Evolutionary conservation across 2,797 vertebrate genomes (phyloP).

Genomic region (Galagoides demidoff): DNA sequence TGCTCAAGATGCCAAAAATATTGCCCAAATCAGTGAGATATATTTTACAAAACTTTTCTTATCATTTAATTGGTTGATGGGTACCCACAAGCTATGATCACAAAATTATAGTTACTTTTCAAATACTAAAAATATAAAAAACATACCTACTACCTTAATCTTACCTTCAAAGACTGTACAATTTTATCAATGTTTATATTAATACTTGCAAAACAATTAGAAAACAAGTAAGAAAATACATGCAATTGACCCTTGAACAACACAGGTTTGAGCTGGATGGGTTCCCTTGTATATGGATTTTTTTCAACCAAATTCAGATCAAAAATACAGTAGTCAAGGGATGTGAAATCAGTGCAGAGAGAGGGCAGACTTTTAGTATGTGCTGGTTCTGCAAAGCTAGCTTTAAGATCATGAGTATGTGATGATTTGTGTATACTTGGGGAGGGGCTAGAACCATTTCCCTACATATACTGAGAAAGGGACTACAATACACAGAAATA

Average conservation of each 20-base stretch:
- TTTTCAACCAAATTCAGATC: neutral
- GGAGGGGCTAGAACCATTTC: neutral
- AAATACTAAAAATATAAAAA: slow-evolving; percentile 18
- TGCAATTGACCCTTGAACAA: neutral
- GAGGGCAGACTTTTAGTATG: neutral
- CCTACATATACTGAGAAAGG: neutral
- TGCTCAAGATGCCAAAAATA: neutral
- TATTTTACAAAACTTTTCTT: neutral
- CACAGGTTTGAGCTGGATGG: neutral
- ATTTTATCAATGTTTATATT: neutral
- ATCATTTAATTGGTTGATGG: neutral
- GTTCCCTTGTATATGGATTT: neutral
- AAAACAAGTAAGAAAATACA: neutral
- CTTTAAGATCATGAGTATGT: neutral
- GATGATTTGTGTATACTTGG: neutral
- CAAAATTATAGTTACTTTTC: neutral
- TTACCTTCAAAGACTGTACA: neutral
- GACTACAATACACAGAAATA: neutral
- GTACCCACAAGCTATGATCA: neutral
- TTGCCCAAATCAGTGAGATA: neutral
- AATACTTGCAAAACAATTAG: neutral
- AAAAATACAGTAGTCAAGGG: neutral
- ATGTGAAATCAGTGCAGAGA: neutral
- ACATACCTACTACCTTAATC: neutral
- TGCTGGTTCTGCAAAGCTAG: neutral